Evolutionary conservation across 2,888 invertebrate species (phyloP).

Genomic region (Pediacus dermestoides): DNA sequence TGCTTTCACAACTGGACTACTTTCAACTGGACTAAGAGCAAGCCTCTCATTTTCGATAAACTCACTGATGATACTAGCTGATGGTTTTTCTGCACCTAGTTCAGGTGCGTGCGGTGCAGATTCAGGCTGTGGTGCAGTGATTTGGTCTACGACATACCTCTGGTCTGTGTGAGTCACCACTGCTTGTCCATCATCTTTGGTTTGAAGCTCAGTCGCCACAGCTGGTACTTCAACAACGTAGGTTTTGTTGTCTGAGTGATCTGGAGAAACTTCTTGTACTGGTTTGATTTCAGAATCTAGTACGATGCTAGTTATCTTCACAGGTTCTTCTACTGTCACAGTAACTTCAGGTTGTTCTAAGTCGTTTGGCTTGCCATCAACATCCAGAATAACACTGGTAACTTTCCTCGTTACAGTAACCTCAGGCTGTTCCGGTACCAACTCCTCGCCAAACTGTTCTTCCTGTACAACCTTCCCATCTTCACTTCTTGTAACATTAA

Average conservation of each 20-base stretch:
- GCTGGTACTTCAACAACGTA: too few species aligned
- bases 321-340: not conserved
- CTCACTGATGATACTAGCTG: slow-evolving; percentile 23
- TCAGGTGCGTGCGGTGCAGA: slow-evolving; percentile 31
- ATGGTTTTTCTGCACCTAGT: slow-evolving; percentile 20
- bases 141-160: slow-evolving; percentile 46
- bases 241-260: too few species aligned
- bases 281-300: slow-evolving; percentile 33
- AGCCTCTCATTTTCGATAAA: slow-evolving; percentile 36
- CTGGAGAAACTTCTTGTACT: slow-evolving; percentile 16
- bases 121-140: slow-evolving; percentile 36
- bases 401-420: slow-evolving; percentile 28
- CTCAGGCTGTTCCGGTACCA: slow-evolving; percentile 32
- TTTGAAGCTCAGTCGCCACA: too few species aligned
- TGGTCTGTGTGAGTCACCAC: slow-evolving; percentile 42
- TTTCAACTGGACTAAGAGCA: slow-evolving; percentile 31
- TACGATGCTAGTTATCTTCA: slow-evolving; percentile 26
- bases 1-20: slow-evolving; percentile 41
- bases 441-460: slow-evolving; percentile 45
- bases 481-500: slow-evolving; percentile 60
- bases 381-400: slow-evolving; percentile 32
- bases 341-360: slow-evolving; percentile 12
- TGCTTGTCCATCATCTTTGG: slow-evolving; percentile 39
- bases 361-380: slow-evolving; percentile 28
- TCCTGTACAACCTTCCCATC: slow-evolving; percentile 51